phyloP scores from a whole-genome alignment of 2,113 vertebrate species.

The Silurus glanis region DNA sequence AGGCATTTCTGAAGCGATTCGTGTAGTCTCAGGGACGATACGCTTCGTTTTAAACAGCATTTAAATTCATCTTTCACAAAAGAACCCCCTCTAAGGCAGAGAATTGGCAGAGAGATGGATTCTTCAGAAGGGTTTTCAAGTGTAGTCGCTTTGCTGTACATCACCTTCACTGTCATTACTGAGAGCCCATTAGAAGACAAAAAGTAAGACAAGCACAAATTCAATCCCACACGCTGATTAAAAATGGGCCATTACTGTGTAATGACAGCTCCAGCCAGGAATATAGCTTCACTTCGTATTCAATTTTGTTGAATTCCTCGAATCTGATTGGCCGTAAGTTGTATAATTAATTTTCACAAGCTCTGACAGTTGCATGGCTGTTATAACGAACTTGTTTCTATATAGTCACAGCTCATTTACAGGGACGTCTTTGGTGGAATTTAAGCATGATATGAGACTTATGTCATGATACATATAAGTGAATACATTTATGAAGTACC shows the following conservation, averaged over 20 bases:
- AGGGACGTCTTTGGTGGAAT: not conserved
- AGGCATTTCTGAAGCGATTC: conserved; percentile 1
- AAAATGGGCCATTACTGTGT: not conserved
- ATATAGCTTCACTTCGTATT: not conserved
- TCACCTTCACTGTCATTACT: conserved; percentile 4
- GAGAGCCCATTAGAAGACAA: not conserved
- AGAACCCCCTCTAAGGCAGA: not conserved
- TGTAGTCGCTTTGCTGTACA: not conserved
- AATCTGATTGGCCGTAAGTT: not conserved
- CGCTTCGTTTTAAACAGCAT: conserved; percentile 2
- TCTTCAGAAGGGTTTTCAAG: not conserved
- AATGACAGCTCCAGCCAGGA: not conserved
- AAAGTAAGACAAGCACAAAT: not conserved
- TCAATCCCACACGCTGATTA: not conserved
- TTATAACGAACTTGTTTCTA: not conserved
- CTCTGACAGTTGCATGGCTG: not conserved
- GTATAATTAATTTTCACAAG: not conserved
- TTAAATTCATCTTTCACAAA: not conserved
- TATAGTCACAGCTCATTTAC: not conserved
- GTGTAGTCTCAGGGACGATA: not conserved
- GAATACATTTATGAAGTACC: too few species aligned
- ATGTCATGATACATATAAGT: not conserved
- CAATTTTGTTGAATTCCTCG: not conserved
- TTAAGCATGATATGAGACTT: not conserved
- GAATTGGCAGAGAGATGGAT: not conserved